Evolutionary conservation across 2,888 invertebrate genomes (phyloP), one percentile per base, ranked within the genome.

Genomic region (Macrophya alboannulata): DNA sequence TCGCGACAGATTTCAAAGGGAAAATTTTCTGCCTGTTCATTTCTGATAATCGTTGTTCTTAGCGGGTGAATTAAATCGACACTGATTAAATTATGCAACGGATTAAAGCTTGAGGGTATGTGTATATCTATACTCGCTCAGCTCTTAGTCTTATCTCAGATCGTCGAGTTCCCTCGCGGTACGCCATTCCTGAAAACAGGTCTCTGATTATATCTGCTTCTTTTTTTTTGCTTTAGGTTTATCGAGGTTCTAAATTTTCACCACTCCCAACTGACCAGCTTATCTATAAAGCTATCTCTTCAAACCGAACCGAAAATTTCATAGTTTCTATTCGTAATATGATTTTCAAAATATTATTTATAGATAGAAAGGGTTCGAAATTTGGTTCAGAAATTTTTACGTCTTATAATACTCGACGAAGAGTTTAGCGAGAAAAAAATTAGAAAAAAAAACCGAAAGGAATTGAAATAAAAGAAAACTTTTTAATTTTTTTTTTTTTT

Each of bases 171-270:
- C 62, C 62, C 40, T 59, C 79, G 62, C 37, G n/a, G 25, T 51
- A 62, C 37, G 59, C 79, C 59, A 62, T 62, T 81, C 43, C 79
- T 43, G 21, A 81, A 59, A 81, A 81, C 79, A 43, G 79, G 79
- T 81, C n/a, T 81, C 79, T 21, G 79, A 81, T 81, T 81, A 62
- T 81, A 81, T 81, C 79, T 81, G 77, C 68, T 37, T 37, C 17
- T 68, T 37, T 31, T 68, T 68, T 37, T 68, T n/a, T n/a, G n/a
- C 79, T 43, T 43, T 15, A 62, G 79, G 79, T 62, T 62, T 81
- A 81, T 81, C 62, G 62, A 62, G 79, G 62, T 81, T 62, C 62
- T 37, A 43, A 59, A 81, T 81, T 81, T 81, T 62, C 62, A 81
- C 59, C 62, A 62, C 43, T 51, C 10, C 40, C 37, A n/a, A 15